Evolutionary conservation across 2,113 vertebrate genomes (phyloP).

Genomic region (Lamprologus ornatipinnis): DNA sequence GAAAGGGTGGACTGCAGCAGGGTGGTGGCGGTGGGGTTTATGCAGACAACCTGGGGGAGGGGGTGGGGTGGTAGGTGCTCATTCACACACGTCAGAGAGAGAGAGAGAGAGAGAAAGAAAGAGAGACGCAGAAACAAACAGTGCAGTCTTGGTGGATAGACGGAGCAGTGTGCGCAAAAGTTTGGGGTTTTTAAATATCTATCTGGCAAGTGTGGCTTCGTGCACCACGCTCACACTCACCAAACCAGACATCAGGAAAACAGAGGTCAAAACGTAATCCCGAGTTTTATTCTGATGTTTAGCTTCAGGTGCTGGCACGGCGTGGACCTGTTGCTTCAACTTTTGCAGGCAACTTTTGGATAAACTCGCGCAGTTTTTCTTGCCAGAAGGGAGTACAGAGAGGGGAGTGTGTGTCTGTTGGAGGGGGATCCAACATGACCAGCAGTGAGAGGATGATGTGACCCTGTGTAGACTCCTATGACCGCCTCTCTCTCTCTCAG

Average conservation of each 20-base stretch:
- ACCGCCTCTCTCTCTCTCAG: neutral
- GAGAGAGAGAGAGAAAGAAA: neutral
- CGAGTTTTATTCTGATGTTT: neutral
- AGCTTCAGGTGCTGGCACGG: neutral
- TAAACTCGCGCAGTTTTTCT: neutral
- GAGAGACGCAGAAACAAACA: neutral
- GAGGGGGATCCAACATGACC: neutral
- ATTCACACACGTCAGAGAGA: neutral
- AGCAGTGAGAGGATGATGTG: conserved; percentile 5
- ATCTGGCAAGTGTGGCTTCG: neutral
- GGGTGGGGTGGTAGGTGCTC: conserved; percentile 32
- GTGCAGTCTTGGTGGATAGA: neutral
- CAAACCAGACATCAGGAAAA: neutral
- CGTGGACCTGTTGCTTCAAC: conserved; percentile 3
- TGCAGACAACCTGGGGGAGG: neutral
- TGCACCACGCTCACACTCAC: neutral
- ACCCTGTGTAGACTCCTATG: conserved; percentile 17
- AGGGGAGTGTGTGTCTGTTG: neutral
- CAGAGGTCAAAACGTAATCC: neutral
- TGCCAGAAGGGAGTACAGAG: neutral
- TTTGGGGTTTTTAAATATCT: neutral
- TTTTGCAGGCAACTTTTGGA: neutral
- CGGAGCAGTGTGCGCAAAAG: neutral
- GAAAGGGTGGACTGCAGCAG: neutral
- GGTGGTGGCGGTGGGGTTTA: neutral